Evolutionary conservation across 2,113 vertebrate genomes (phyloP), one percentile per base, ranked within the genome.

Genomic region (Cichladusa arquata): DNA sequence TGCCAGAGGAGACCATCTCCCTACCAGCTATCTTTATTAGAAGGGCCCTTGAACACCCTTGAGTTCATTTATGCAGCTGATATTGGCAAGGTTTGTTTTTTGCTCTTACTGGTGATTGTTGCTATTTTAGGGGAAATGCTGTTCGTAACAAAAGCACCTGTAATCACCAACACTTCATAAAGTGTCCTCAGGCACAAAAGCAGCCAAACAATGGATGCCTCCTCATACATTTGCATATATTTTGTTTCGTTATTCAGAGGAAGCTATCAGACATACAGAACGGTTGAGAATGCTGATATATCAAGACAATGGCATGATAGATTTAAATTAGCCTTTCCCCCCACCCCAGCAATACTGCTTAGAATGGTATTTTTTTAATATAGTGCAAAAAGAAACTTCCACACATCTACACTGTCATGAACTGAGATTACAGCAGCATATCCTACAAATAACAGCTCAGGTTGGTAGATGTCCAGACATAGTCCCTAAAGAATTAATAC

Each of bases 201-300:
- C 73, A 74, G 40, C 38, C 1, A 19, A 94, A 95, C 72, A 90
- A 86, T 58, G 57, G 79, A 61, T 72, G 69, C 38, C 28, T 76
- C 40, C 54, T 78, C 54, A 74, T 94, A 91, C 2, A 95, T 96
- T 92, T 97, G 80, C 96, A 97, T 97, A 81, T 84, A 88, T 90
- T 80, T 19, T 14, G 48, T 50, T 83, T 78, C 19, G 92, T 54
- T 92, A 93, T 42, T 90, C 74, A 79, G 40, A 95, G 42, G 29
- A 96, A 81, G 57, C 72, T 86, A 90, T 42, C 64, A 90, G 65
- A 86, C 24, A 51, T 18, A 74, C 9, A 15, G 60, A 65, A 90
- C 54, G 26, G 82, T 76, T 89, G 42, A 77, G 69, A 88, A 81
- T 78, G 44, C 29, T 54, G 78, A 92, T 40, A 82, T 47, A 76